Base-by-base conservation (phyloP, 2,888 invertebrate genomes). In the Drosophila colorata region DNA sequence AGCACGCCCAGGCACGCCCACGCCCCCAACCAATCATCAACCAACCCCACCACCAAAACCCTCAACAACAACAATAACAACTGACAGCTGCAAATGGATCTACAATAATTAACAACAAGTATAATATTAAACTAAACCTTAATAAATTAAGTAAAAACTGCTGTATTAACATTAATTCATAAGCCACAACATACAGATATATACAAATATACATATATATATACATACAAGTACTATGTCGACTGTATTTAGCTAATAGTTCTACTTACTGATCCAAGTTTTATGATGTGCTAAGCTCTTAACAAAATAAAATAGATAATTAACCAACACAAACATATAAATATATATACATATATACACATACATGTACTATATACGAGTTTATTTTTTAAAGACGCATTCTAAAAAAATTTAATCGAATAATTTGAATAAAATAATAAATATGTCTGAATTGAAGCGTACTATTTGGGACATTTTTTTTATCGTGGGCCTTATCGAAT, bases 121-220 rank as follows among this genome's bases (percentile, higher is more conserved):
- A 0, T 18, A 23, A 11, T 31, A 28, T 23, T 56, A 25, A 47
- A 25, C 31, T 35, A 35, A 20, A 43, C 13, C 35, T 18, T 35
- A 37, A 38, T 48, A 13, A 35, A 40, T 40, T n/a, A 40, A 16
- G 25, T 8, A n/a, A 31, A 9, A 56, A 41, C 40, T 55, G 40
- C 58, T 70, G 65, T 70, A 70, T 58, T 71, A 59, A 71, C 66
- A 48, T 40, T 47, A 43, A 16, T 13, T 16, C 1, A 23, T 37
- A 69, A 46, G 44, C 38, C 2, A 25, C 44, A 6, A 28, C 20
- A 16, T 33, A 31, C 37, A 20, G 31, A n/a, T 41, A 23, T 33
- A 23, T 20, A 31, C 23, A 35, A 33, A 41, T n/a, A 16, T 37
- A 38, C 23, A 31, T 5, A 65, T n/a, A 33, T 7, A 9, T 20